Base-by-base conservation (phyloP, 30 jellyfish, hydroid and myxozoan species). In the Aurelia aurita region DNA sequence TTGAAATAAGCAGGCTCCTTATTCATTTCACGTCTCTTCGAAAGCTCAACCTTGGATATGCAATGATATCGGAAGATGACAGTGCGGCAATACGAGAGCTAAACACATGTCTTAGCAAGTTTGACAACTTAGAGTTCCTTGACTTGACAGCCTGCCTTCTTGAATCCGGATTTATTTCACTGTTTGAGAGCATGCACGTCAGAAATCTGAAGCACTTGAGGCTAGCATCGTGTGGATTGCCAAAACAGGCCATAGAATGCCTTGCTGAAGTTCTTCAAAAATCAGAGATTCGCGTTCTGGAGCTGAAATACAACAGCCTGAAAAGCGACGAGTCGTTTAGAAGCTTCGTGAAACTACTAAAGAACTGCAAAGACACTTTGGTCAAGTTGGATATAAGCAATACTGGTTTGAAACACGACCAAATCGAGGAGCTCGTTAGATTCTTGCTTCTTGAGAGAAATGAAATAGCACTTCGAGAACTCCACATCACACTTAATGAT, bases 31-130 rank as follows among this genome's bases (percentile, higher is more conserved):
- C 31, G 16, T 28, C 27, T 1, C 20, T 75, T 49, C 62, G 47
- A 22, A 57, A 43, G 18, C 87, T 75, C 23, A 45, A 75, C 45
- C 77, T 75, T 29, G 72, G 66, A 11, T 75, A 55, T 75, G 76
- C 87, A 5, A 75, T 75, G 87, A 75, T 75, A 28, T 55, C 87
- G 13, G 75, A 35, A 19, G 76, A 55, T 25, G 87, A 75, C 66
- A 0, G 28, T 10, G 66, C 58, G 11, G 87, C 76, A 8, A 47
- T 47, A 11, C 28, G 29, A 16, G 75, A 19, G n/a, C 44, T 75
- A 2, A 14, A 26, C 21, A 34, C 32, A 12, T 58, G 75, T 65
- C 32, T 75, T 8, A 4, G 53, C 26, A 62, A 58, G 44, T 44
- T 75, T 64, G 20, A n/a, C 7, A 22, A n/a, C 34, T 39, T 75